These are phyloP conservation scores for Drosophila planitibia DNA, from an alignment of 2,888 invertebrate genomes.

Conservation along the genomic window DNA sequence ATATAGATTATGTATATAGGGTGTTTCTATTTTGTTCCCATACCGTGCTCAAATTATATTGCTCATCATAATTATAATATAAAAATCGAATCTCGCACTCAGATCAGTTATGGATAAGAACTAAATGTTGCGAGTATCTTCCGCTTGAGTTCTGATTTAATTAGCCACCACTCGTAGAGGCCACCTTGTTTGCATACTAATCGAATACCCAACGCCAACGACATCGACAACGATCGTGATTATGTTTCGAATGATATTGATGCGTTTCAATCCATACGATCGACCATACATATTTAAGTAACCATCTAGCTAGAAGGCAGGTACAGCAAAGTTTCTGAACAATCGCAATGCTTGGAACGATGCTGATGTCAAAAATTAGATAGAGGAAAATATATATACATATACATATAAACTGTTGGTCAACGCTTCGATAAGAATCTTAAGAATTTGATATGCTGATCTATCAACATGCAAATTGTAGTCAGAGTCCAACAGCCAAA, in stretches of 20 bases:
- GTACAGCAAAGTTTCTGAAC: neutral
- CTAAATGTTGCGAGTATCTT: constrained; percentile 18
- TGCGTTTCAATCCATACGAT: constrained; percentile 9
- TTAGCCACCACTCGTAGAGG: neutral
- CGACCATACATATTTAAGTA: constrained; percentile 2
- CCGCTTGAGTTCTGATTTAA: constrained; percentile 4
- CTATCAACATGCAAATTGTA: constrained; percentile 21
- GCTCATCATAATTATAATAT: neutral
- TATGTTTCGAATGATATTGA: constrained; percentile 26
- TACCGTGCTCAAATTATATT: neutral
- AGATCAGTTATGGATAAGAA: constrained; percentile 5
- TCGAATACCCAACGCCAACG: constrained; percentile 9
- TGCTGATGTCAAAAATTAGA: neutral
- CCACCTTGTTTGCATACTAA: constrained; percentile 40
- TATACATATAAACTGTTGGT: neutral
- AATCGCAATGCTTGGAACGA: neutral
- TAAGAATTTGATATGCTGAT: constrained; percentile 16
- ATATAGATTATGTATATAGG: neutral
- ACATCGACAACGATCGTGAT: constrained; percentile 33
- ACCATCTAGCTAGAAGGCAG: neutral
- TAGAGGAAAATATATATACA: neutral
- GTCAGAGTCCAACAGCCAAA: neutral
- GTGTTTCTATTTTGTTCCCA: neutral
- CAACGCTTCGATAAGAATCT: constrained; percentile 16
- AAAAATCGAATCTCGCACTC: neutral